A percentile compares a stretch with the other conserved stretches of the same genome.
Conservation (phyloP, 1,140 invertebrate species). For the Ceratina calcarata region DNA sequence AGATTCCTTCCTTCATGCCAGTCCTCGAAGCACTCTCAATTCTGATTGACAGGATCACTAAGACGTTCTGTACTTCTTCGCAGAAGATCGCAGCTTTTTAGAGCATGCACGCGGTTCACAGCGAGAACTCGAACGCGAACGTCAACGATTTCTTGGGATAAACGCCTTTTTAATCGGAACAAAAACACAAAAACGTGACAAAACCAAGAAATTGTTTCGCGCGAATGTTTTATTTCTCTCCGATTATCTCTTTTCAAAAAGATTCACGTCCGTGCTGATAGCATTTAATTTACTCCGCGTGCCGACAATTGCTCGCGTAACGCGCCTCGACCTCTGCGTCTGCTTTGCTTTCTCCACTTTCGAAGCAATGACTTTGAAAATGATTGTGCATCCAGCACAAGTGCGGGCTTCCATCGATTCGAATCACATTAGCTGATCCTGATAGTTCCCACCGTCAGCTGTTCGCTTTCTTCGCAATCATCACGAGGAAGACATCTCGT, state of each 20-base stretch:
- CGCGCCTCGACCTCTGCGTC: neutral
- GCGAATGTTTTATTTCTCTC: neutral
- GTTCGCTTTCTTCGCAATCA: neutral
- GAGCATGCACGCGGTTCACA: neutral
- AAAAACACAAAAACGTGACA: constrained; percentile 25
- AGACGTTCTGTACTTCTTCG: neutral
- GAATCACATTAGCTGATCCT: neutral
- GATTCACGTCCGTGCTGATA: constrained; percentile 4
- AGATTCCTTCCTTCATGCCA: too few relatives aligned
- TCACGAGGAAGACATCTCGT: neutral
- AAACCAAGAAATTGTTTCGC: constrained; percentile 19
- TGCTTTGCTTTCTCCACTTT: constrained; percentile 20
- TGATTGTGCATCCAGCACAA: too few relatives aligned
- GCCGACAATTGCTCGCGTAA: neutral
- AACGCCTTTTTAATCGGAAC: constrained; percentile 31
- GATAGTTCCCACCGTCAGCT: neutral
- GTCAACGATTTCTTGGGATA: constrained; percentile 37
- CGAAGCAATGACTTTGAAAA: constrained; percentile 16
- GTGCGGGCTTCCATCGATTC: constrained; percentile 1
- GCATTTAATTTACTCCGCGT: neutral
- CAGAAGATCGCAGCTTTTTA: neutral
- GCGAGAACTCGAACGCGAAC: constrained; percentile 3
- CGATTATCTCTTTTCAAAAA: neutral
- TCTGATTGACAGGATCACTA: too few relatives aligned
- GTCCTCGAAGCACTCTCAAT: too few relatives aligned